These are phyloP conservation scores for Hydrolagus affinis DNA, from an alignment of 2,113 vertebrate genomes.

Conservation along the genomic window DNA sequence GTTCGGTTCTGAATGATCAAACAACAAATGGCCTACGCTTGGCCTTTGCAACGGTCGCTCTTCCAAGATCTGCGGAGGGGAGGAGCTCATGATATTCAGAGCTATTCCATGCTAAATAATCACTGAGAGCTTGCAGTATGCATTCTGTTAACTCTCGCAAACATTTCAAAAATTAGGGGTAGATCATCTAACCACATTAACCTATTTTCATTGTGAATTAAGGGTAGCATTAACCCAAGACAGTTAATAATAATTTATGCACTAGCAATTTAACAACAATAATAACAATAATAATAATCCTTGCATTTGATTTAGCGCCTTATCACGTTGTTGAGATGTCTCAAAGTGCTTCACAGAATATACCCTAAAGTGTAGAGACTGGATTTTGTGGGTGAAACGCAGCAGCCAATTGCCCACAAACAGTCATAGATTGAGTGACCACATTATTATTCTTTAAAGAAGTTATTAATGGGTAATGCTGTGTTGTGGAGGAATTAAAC, in stretches of 20 bases:
- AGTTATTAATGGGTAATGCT: neutral
- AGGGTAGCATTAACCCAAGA: neutral
- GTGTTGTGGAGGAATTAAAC: conserved; percentile 1
- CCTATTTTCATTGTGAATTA: neutral
- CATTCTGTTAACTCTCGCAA: too few species aligned
- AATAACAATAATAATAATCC: too few species aligned
- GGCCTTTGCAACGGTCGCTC: neutral
- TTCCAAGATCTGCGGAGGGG: neutral
- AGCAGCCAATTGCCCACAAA: too few species aligned
- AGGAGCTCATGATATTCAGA: neutral
- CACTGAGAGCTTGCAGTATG: neutral
- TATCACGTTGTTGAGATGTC: too few species aligned
- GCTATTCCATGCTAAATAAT: neutral
- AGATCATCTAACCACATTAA: neutral
- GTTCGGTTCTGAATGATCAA: neutral
- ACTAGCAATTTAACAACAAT: too few species aligned
- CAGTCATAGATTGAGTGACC: too few species aligned
- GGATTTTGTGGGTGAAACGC: too few species aligned
- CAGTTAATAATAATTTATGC: neutral
- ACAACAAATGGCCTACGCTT: neutral
- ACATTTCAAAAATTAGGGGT: neutral
- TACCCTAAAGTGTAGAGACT: too few species aligned
- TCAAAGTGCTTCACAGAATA: too few species aligned
- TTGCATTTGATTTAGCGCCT: too few species aligned
- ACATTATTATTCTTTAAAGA: too few species aligned